A percentile compares a stretch with the other conserved stretches of the same genome.
phyloP scores from a whole-genome alignment of 2,797 vertebrate genomes.

The Microctenopoma steveboyesi region DNA sequence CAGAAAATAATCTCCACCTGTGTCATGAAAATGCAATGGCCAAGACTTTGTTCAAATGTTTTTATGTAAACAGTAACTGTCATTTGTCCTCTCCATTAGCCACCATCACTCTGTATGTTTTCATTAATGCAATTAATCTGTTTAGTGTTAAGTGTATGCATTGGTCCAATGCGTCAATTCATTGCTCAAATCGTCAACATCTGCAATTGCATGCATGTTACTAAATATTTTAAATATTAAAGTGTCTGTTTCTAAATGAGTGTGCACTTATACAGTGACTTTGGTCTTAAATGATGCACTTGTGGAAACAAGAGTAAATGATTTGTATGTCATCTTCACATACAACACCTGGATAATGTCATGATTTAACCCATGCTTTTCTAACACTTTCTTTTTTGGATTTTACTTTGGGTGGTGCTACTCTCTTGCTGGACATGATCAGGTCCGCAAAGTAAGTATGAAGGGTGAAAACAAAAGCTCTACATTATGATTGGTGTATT shows the following conservation, averaged over 20 bases:
- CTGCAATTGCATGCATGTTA: slow-evolving; percentile 33
- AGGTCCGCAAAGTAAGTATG: slow-evolving; percentile 79
- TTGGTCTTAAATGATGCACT: neutral
- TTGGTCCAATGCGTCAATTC: slow-evolving; percentile 2
- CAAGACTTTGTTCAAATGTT: slow-evolving; percentile 13
- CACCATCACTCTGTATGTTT: slow-evolving; percentile 14
- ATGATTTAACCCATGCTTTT: slow-evolving; percentile 54
- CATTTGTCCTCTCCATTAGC: slow-evolving; percentile 9
- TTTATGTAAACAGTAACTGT: slow-evolving; percentile 6
- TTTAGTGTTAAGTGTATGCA: neutral
- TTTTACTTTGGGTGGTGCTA: slow-evolving; percentile 50
- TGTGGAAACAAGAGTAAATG: neutral
- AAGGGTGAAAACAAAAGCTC: slow-evolving; percentile 12
- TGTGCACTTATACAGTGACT: neutral
- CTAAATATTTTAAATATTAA: neutral
- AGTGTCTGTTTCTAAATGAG: neutral
- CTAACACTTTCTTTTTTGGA: slow-evolving; percentile 65
- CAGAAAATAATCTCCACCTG: slow-evolving; percentile 13
- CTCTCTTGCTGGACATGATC: slow-evolving; percentile 63
- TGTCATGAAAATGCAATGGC: slow-evolving; percentile 20
- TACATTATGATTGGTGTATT: neutral
- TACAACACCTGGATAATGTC: slow-evolving; percentile 29
- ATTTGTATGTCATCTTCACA: slow-evolving; percentile 4
- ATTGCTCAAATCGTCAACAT: slow-evolving; percentile 7
- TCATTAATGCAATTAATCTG: slow-evolving; percentile 27